Evolutionary conservation across 2,113 vertebrate species (phyloP), one percentile per base, ranked within the genome.

Genomic region (Pithys albifrons): DNA sequence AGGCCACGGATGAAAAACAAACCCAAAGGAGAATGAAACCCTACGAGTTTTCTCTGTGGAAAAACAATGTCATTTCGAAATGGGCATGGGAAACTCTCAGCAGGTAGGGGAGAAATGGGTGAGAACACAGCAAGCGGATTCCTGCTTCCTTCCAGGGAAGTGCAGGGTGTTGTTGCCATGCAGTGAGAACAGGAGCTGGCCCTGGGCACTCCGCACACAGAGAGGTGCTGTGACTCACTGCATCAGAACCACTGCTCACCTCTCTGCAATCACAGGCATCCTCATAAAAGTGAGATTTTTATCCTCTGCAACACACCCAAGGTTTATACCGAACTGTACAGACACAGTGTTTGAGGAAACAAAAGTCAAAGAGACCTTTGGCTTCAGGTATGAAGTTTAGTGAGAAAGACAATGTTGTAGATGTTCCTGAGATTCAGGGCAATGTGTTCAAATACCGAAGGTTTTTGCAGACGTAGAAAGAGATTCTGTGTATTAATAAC

Each of bases 231-330:
- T 46, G 15, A 85, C 76, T 59, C 23, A 57, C 31, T 58, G 57
- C 39, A 49, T 72, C 6, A 64, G 59, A 70, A 75, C 29, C 17
- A 43, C 89, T 55, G 31, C 81, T 78, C 66, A 77, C 48, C 66
- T 80, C 59, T 61, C 46, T 77, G 86, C 19, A 93, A 86, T 76
- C 81, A 81, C 45, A 75, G 28, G 35, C 64, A 91, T 70, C 73
- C 65, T 91, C 65, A 31, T 62, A 67, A 89, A 92, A 82, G 29
- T 14, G 43, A 94, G 64, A 77, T 80, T 85, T 86, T 58, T 94
- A 91, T 88, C 52, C 94, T 85, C 76, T 67, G 84, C 65, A 89
- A 82, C 80, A 91, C 72, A 85, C 23, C n/a, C 89, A 51, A 54
- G 43, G 23, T 52, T 91, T 72, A 14, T 13, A 79, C 31, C 55